Evolutionary conservation across 1,140 invertebrate genomes (phyloP), one percentile per base, ranked within the genome.

Genomic region (Drosophila sulfurigaster): DNA sequence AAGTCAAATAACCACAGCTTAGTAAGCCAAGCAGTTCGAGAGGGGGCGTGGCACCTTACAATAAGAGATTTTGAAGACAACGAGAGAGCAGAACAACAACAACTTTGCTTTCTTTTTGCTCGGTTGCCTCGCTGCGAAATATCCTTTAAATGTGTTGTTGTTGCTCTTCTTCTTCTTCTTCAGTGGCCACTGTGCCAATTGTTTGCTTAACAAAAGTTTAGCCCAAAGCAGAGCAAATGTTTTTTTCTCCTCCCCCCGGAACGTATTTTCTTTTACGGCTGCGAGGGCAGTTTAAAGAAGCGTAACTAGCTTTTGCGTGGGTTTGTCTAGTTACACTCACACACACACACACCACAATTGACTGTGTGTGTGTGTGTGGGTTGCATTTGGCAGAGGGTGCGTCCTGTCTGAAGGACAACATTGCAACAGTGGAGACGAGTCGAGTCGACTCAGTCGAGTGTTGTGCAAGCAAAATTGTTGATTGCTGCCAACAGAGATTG

Each of bases 401-500:
- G 65, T 77, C 45, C 69, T 66, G 85, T 77, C 78, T 78, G 81
- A 75, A 85, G 81, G 74, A 89, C 83, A 81, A 81, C 85, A 81
- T 85, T 90, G 81, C 85, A 90, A 90, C 81, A 81, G 86, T 91
- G 75, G 77, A 91, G 88, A 78, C 79, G 76, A 91, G 88, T 85
- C 76, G 79, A 91, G 88, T 51, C 32, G 54, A 59, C 20, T 41
- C 79, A 81, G 83, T 88, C 78, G 82, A 91, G 89, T 91, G 89
- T 91, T 91, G 89, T 91, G 89, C 89, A 91, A 91, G 91, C 91
- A 91, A 83, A 91, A 82, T 80, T 91, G 90, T 90, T 91, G 90
- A 91, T 91, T 91, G 90, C 86, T 91, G 82, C 82, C 86, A 88
- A 91, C 90, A 91, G 90, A 91, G 90, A 91, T 91, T 91, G 90